These are phyloP conservation scores for Tetrax tetrax DNA, from an alignment of 2,113 vertebrate species.

Conservation along the genomic window DNA sequence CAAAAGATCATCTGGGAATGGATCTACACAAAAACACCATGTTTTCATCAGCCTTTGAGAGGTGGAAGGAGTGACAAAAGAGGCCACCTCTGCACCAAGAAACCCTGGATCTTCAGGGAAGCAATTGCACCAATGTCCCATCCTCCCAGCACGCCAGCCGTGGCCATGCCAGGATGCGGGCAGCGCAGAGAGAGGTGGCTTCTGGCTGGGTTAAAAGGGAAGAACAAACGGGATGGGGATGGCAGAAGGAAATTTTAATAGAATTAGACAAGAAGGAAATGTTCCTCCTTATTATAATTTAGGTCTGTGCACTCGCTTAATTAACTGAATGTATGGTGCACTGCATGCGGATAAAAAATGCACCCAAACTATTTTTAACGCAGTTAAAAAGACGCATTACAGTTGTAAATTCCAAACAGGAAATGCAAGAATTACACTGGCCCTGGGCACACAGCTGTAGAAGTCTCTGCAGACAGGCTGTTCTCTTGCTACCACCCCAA, in stretches of 20 bases:
- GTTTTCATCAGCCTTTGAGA: not conserved
- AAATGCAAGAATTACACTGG: not conserved
- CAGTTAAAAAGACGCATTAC: not conserved
- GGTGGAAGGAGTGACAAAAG: not conserved
- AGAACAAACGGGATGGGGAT: not conserved
- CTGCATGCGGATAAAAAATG: not conserved
- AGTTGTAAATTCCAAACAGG: not conserved
- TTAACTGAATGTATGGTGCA: slow-evolving; percentile 18
- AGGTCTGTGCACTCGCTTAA: not conserved
- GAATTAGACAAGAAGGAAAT: slow-evolving; percentile 3
- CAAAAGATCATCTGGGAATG: not conserved
- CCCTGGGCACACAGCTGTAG: not conserved
- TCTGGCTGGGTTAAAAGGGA: not conserved
- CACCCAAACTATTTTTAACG: slow-evolving; percentile 45
- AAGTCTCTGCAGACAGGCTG: not conserved
- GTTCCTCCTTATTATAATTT: slow-evolving; percentile 4
- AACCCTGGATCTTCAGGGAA: not conserved
- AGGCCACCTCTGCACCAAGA: not conserved
- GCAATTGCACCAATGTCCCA: not conserved
- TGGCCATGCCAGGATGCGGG: not conserved
- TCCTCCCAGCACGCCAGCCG: accelerated
- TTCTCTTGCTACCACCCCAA: not conserved
- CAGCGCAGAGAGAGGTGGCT: not conserved
- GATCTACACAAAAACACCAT: accelerated
- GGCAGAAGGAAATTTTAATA: not conserved